Base-by-base conservation (phyloP, 2,113 vertebrate species). In the Erpornis zantholeuca region DNA sequence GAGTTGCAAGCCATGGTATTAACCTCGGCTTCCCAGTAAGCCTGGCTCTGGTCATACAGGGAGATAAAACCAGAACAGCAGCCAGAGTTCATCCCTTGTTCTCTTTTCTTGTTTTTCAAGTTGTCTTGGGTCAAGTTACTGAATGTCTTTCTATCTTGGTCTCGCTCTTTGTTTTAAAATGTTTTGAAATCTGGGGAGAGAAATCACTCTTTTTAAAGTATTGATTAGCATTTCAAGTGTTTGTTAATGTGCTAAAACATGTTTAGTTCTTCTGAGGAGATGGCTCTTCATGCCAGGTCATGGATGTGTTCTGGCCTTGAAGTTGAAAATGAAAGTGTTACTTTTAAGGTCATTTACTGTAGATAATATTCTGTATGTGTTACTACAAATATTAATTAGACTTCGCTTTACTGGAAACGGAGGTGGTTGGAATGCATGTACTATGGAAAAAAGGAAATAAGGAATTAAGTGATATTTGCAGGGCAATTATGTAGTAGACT, bases 1-100 rank as follows among this genome's bases (percentile, higher is more conserved):
- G 22, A 1, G 27, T 0, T 33, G 38, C 9, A 13, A 27, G 33
- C 49, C 5, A 2, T 24, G 4, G 5, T 10, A 23, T 22, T 16
- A 35, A 4, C 6, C 79, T 25, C 13, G 24, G 72, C 59, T 47
- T 42, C 45, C 35, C 11, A 3, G 57, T 7, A 21, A 28, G 15
- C 15, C 38, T 42, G 84, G 10, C 33, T 24, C 64, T 59, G 44
- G 13, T 29, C 8, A 12, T 28, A 15, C n/a, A 60, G 59, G 2
- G 24, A 33, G 28, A 40, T 2, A 23, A 57, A 68, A 33, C 3
- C 49, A 36, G 29, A 47, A 35, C 57, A 24, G 25, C 53, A 54
- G 56, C 27, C 27, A 27, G 44, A 31, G 52, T 38, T 44, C 28
- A 42, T 20, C 52, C 27, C 19, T 75, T 28, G 7, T 38, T 76